Percentiles rank a stretch among this genome's conserved stretches.
phyloP scores from a whole-genome alignment of 2,888 invertebrate genomes.

The Rapana venosa region DNA sequence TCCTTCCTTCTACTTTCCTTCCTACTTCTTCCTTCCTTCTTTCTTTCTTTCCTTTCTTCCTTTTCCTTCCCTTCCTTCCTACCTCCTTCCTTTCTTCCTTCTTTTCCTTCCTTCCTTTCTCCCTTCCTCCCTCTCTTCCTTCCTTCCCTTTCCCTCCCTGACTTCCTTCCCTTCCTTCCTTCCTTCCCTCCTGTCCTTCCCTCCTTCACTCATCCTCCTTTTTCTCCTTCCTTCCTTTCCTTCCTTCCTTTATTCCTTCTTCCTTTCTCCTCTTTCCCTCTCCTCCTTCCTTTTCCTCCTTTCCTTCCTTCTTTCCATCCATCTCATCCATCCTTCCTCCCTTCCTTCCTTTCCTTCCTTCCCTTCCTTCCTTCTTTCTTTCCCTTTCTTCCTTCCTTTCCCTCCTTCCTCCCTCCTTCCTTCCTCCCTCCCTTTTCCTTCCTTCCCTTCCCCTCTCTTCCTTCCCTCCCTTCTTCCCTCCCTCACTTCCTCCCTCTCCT shows the following conservation, averaged over 20 bases:
- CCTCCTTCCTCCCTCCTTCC: background rate
- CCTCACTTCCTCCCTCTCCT: no score
- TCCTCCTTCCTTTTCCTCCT: no score
- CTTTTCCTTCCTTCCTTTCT: background rate
- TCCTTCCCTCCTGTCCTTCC: no score
- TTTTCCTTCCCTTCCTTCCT: background rate
- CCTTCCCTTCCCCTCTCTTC: no score
- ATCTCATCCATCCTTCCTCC: background rate
- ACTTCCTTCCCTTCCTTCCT: background rate
- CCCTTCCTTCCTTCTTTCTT: background rate
- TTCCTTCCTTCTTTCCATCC: no score
- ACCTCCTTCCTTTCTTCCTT: background rate
- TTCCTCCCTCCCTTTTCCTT: no score
- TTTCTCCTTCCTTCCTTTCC: background rate
- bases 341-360: background rate
- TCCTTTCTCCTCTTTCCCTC: background rate
- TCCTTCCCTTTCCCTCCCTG: background rate
- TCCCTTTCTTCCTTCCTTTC: background rate
- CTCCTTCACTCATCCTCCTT: background rate
- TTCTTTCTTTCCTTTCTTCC: background rate
- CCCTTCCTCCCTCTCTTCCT: background rate
- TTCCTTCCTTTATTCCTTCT: background rate
- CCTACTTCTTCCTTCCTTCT: background rate
- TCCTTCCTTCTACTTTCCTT: background rate
- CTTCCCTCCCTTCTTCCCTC: no score